A percentile compares a stretch with the other conserved stretches of the same genome.
phyloP scores from a whole-genome alignment of 2,113 vertebrate genomes.

The Ursus arctos region DNA sequence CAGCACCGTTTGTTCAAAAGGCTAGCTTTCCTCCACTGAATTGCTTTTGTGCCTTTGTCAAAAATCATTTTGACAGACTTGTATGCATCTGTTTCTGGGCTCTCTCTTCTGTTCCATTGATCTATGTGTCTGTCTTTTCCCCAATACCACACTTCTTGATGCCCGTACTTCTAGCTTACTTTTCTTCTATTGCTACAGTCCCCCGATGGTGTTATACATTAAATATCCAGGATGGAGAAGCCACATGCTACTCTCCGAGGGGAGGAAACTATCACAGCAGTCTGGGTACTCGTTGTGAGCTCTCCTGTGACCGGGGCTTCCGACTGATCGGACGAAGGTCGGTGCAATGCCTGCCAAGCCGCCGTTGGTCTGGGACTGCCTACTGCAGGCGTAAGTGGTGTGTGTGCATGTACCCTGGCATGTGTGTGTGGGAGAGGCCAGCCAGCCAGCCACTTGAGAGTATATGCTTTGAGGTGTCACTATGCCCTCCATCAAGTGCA shows the following conservation, averaged over 20 bases:
- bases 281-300: slow-evolving; percentile 93
- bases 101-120: not conserved
- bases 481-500: not conserved
- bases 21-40: not conserved
- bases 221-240: slow-evolving; percentile 92
- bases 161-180: slow-evolving; percentile 9
- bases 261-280: slow-evolving; percentile 91
- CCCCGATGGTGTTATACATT: slow-evolving; percentile 94
- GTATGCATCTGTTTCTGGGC: not conserved
- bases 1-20: slow-evolving; percentile 39
- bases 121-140: not conserved
- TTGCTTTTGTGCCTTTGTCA: slow-evolving; percentile 38
- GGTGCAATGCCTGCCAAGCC: slow-evolving; percentile 91
- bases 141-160: not conserved
- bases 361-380: slow-evolving; percentile 95
- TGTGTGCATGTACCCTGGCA: not conserved
- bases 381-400: slow-evolving; percentile 95
- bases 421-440: not conserved
- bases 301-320: slow-evolving; percentile 94
- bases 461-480: not conserved
- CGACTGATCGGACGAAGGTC: slow-evolving; percentile 91
- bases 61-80: slow-evolving; percentile 36
- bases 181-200: slow-evolving; percentile 72
- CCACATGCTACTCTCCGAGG: slow-evolving; percentile 92
- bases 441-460: not conserved